A percentile compares a stretch with the other conserved stretches of the same genome.
These are phyloP conservation scores for Doryteuthis pealeii DNA, from an alignment of 1,140 invertebrate species.

Conservation along the genomic window DNA sequence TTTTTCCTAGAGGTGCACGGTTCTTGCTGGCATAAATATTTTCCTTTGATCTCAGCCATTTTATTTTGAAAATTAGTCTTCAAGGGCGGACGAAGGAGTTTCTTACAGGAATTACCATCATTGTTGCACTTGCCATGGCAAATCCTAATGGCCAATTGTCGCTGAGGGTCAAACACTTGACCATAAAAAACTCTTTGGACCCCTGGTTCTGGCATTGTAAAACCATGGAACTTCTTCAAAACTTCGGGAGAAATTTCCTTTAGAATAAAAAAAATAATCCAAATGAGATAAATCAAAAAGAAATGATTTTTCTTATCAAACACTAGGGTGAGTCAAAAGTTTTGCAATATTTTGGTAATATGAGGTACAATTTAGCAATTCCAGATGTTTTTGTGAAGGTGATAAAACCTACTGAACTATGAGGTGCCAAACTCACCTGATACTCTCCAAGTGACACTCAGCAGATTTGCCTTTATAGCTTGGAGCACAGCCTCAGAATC, in stretches of 20 bases:
- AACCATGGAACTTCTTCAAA: constrained; percentile 51
- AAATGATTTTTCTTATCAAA: too few relatives aligned
- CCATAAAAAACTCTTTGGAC: constrained; percentile 55
- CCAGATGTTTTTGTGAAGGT: too few relatives aligned
- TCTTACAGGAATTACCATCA: constrained; percentile 39
- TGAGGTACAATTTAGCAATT: too few relatives aligned
- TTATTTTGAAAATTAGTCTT: constrained; percentile 53
- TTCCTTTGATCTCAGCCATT: constrained; percentile 50
- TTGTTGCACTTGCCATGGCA: constrained; percentile 53
- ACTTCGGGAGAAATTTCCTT: constrained; percentile 44
- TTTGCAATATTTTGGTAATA: too few relatives aligned
- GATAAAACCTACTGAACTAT: too few relatives aligned
- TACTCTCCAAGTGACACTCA: too few relatives aligned
- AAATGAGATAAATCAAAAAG: too few relatives aligned
- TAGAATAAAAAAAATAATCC: constrained; percentile 36
- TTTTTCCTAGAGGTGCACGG: constrained; percentile 50
- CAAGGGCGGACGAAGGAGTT: constrained; percentile 52
- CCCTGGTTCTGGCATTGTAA: constrained; percentile 51
- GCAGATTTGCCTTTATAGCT: too few relatives aligned
- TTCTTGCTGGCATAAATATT: constrained; percentile 47
- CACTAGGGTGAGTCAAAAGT: too few relatives aligned
- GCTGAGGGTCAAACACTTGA: constrained; percentile 54
- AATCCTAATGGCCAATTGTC: constrained; percentile 53
- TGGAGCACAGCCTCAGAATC: too few relatives aligned
- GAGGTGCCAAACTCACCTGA: too few relatives aligned